Conservation (phyloP, 2,113 vertebrate genomes). For the Siniperca knerii region DNA sequence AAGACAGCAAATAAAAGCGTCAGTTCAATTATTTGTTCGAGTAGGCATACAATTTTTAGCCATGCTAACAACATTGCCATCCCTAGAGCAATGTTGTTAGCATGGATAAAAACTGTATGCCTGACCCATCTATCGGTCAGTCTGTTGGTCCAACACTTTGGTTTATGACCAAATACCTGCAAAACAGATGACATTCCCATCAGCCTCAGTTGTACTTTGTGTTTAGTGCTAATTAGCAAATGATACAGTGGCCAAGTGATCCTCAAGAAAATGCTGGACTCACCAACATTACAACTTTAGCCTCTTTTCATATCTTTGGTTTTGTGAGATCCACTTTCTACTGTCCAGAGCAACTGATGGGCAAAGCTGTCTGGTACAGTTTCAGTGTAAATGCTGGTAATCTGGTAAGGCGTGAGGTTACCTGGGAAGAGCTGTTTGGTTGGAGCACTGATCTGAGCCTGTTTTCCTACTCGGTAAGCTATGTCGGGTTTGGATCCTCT, state of each 20-base stretch:
- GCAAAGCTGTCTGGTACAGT: neutral
- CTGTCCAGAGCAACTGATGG: neutral
- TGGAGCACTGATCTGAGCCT: conserved; percentile 93
- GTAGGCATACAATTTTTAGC: conserved; percentile 6
- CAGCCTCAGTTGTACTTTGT: neutral
- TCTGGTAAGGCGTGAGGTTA: conserved; percentile 66
- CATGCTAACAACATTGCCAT: neutral
- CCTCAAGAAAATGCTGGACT: neutral
- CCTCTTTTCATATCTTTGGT: neutral
- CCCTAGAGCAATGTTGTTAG: no score
- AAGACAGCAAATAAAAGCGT: conserved; percentile 25
- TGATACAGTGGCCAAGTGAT: neutral
- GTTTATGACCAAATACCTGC: neutral
- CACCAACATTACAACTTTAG: neutral
- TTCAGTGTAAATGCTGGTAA: neutral
- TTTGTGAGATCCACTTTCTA: neutral
- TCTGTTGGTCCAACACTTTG: neutral
- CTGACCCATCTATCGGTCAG: no score
- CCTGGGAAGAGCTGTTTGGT: conserved; percentile 97
- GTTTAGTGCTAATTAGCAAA: no score
- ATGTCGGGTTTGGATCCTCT: conserved; percentile 92
- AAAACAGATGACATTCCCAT: neutral
- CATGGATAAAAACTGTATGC: no score
- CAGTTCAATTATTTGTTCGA: conserved; percentile 11
- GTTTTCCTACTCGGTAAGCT: conserved; percentile 93